Conservation (phyloP, 2,888 invertebrate genomes). For the Tanaodytes sp. region DNA sequence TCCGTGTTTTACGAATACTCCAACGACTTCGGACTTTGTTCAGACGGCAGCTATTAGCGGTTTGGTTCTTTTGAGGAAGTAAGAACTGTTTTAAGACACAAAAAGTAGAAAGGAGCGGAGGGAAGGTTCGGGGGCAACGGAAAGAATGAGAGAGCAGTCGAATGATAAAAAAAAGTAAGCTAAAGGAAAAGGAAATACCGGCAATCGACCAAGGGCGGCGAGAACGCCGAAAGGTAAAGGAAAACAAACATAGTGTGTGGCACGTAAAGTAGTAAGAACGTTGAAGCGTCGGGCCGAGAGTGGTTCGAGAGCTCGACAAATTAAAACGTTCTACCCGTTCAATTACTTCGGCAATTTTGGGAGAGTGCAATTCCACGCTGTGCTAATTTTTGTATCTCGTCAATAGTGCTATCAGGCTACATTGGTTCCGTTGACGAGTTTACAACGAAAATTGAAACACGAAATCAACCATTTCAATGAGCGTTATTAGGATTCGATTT, state of each 20-base stretch:
- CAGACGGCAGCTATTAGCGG: slow-evolving; percentile 53
- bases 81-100: slow-evolving; percentile 21
- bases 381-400: slow-evolving; percentile 20
- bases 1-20: slow-evolving; percentile 20
- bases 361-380: slow-evolving; percentile 24
- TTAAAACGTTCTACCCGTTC: slow-evolving; percentile 61
- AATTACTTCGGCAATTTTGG: slow-evolving; percentile 54
- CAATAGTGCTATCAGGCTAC: no score
- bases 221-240: slow-evolving; percentile 41
- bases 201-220: slow-evolving; percentile 31
- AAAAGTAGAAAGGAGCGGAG: slow-evolving; percentile 14
- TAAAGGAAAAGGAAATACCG: slow-evolving; percentile 31
- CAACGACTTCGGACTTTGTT: slow-evolving; percentile 29
- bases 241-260: slow-evolving; percentile 55
- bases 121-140: slow-evolving; percentile 21
- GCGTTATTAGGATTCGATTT: no score
- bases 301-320: slow-evolving; percentile 62
- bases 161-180: slow-evolving; percentile 19
- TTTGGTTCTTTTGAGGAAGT: slow-evolving; percentile 47
- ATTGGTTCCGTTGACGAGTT: no score
- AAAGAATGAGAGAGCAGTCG: slow-evolving; percentile 21
- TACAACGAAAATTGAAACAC: no score
- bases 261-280: slow-evolving; percentile 49
- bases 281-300: slow-evolving; percentile 44
- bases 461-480: no score